A percentile compares a stretch with the other conserved stretches of the same genome.
Evolutionary conservation across 1,140 invertebrate genomes (phyloP).

Genomic region (Drosophila arizonae): DNA sequence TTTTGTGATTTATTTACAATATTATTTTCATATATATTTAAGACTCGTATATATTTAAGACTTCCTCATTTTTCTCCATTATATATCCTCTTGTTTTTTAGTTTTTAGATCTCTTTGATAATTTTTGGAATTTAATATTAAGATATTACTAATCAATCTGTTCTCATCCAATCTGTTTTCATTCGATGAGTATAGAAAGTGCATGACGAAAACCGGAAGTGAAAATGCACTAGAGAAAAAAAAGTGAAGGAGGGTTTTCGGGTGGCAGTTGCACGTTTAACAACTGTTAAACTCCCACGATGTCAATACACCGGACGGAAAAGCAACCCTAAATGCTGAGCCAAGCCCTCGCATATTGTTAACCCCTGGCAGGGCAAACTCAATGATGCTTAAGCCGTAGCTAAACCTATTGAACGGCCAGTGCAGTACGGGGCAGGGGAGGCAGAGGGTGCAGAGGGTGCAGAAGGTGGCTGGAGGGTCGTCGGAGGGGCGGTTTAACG

Average conservation of each 20-base stretch:
- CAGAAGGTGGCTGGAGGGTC: background rate
- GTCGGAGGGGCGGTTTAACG: conserved; percentile 7
- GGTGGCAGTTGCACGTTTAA: background rate
- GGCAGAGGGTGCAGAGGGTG: background rate
- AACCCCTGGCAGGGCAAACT: conserved; percentile 13
- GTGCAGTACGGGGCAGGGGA: background rate
- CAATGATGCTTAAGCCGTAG: conserved; percentile 49
- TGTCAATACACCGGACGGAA: conserved; percentile 59
- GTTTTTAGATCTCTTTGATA: no score
- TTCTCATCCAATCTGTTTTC: background rate
- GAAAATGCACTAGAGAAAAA: conserved; percentile 42
- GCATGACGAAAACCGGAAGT: conserved; percentile 29
- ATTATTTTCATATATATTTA: no score
- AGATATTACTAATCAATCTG: no score
- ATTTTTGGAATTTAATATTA: no score
- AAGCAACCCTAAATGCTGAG: conserved; percentile 26
- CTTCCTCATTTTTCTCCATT: no score
- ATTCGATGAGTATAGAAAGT: conserved; percentile 14
- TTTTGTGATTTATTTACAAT: no score
- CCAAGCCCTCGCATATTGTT: background rate
- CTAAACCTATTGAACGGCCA: conserved; percentile 49
- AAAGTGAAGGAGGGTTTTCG: background rate
- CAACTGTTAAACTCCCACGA: conserved; percentile 71
- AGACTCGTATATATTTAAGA: no score
- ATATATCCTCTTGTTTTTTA: no score